Conservation (phyloP, 2,888 invertebrate genomes). For the Pomacea canaliculata region DNA sequence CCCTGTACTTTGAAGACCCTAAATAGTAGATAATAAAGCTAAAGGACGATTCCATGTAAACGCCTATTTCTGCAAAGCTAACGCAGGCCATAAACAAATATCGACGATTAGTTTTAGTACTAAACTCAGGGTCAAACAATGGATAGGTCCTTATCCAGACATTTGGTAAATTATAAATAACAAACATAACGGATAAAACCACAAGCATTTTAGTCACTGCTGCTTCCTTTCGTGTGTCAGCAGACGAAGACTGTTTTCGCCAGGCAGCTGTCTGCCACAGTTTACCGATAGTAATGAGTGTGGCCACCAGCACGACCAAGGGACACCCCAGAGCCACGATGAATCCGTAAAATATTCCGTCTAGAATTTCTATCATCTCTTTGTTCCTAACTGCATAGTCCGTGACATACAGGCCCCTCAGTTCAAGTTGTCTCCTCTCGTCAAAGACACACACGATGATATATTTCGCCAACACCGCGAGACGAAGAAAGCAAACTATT, state of each 20-base stretch:
- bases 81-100: not conserved
- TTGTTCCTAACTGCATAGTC: not conserved
- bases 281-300: not conserved
- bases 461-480: too few species aligned
- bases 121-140: not conserved
- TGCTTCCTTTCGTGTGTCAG: not conserved
- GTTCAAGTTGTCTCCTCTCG: too few species aligned
- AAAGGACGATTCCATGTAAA: not conserved
- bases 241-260: not conserved
- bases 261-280: not conserved
- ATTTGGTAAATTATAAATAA: not conserved
- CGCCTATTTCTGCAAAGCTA: not conserved
- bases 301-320: not conserved
- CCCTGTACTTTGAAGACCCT: not conserved
- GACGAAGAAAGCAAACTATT: too few species aligned
- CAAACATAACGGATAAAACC: not conserved
- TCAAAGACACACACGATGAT: too few species aligned
- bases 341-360: conserved; percentile 5
- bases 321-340: not conserved
- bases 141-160: not conserved
- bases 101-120: not conserved
- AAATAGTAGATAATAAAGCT: conserved; percentile 6
- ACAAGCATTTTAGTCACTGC: conserved; percentile 11
- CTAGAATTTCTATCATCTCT: not conserved
- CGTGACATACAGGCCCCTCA: too few species aligned